phyloP scores from a whole-genome alignment of 1,140 invertebrate genomes.

The Cotesia typhae region DNA sequence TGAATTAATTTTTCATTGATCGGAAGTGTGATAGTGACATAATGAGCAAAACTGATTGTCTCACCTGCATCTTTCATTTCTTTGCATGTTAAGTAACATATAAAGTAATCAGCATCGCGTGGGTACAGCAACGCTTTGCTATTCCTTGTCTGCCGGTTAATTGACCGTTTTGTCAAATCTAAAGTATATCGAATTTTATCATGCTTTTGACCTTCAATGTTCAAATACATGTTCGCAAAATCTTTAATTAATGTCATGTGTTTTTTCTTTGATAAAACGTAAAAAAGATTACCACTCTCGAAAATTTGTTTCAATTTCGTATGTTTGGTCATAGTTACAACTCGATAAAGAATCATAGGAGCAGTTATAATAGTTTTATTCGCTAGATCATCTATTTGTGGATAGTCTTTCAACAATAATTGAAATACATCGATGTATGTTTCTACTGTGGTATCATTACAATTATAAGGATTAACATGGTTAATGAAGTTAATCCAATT shows the following conservation, averaged over 20 bases:
- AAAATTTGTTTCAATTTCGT: slow-evolving; percentile 16
- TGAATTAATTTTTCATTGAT: slow-evolving; percentile 3
- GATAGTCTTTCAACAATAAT: neutral
- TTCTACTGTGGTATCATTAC: neutral
- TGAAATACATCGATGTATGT: slow-evolving; percentile 3
- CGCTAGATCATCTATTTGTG: neutral
- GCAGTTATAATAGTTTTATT: slow-evolving; percentile 11
- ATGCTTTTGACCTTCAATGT: slow-evolving; percentile 4
- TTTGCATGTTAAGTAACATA: slow-evolving; percentile 8
- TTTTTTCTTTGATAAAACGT: slow-evolving; percentile 2
- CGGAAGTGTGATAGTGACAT: slow-evolving; percentile 1
- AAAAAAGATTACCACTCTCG: slow-evolving; percentile 7
- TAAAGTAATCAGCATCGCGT: slow-evolving; percentile 5
- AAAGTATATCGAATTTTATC: slow-evolving; percentile 8
- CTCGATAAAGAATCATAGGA: slow-evolving; percentile 9
- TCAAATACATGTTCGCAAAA: slow-evolving; percentile 9
- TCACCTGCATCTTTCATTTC: slow-evolving; percentile 16
- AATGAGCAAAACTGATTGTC: slow-evolving; percentile 6
- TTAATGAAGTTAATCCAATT: slow-evolving; percentile 9
- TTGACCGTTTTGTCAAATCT: neutral
- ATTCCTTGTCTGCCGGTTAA: slow-evolving; percentile 8
- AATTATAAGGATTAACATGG: neutral
- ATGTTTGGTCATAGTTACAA: slow-evolving; percentile 3
- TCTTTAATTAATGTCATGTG: slow-evolving; percentile 14
- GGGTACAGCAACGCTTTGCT: neutral